Percentiles rank a stretch among this genome's conserved stretches.
phyloP scores from a whole-genome alignment of 2,797 vertebrate species.

The Dipus sagitta region DNA sequence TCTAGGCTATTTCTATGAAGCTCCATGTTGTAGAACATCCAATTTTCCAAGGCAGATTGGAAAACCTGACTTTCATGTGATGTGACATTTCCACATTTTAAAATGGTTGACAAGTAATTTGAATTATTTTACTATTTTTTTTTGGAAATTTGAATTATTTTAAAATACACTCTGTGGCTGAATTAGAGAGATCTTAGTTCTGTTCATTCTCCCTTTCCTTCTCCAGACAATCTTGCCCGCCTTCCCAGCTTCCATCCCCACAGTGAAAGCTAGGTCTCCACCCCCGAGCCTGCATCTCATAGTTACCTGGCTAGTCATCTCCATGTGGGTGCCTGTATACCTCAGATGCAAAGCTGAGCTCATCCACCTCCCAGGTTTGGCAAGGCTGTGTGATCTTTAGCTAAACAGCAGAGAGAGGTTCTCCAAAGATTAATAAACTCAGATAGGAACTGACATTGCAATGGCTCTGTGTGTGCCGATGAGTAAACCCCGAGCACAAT shows the following conservation, averaged over 20 bases:
- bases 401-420: not conserved
- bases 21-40: not conserved
- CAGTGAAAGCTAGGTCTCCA: not conserved
- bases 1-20: not conserved
- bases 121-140: slow-evolving; percentile 62
- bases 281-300: not conserved
- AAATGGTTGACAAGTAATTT: slow-evolving; percentile 44
- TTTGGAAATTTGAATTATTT: slow-evolving; percentile 54
- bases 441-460: not conserved
- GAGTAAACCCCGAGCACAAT: not conserved
- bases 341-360: not conserved
- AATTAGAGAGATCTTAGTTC: not conserved
- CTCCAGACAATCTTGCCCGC: not conserved
- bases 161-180: not conserved
- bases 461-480: not conserved
- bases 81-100: slow-evolving; percentile 35
- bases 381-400: not conserved
- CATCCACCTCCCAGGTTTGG: not conserved
- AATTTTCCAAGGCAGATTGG: slow-evolving; percentile 38
- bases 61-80: slow-evolving; percentile 32
- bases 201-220: not conserved
- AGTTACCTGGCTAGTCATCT: not conserved
- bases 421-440: not conserved
- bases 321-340: not conserved
- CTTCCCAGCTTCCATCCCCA: not conserved